A percentile compares a stretch with the other conserved stretches of the same genome.
Evolutionary conservation across 2,888 invertebrate species (phyloP).

Genomic region (Metalampra italica): DNA sequence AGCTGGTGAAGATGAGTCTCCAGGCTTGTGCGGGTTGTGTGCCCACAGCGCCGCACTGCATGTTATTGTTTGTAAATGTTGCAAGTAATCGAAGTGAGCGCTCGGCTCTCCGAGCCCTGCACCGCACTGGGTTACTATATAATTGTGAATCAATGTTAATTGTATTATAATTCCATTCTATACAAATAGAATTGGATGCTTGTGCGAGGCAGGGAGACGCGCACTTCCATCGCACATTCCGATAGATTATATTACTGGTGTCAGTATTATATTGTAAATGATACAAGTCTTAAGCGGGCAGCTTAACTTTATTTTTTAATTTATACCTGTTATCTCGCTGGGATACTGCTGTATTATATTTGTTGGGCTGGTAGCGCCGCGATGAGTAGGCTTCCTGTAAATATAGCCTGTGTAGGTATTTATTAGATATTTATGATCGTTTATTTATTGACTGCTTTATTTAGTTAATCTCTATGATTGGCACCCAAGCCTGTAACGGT

Average conservation of each 20-base stretch:
- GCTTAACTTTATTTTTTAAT: slow-evolving; percentile 75
- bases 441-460: slow-evolving; percentile 80
- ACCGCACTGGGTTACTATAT: slow-evolving; percentile 36
- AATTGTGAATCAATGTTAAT: slow-evolving; percentile 67
- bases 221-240: slow-evolving; percentile 62
- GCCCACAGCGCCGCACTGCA: slow-evolving; percentile 25
- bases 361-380: slow-evolving; percentile 71
- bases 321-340: slow-evolving; percentile 73
- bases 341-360: slow-evolving; percentile 77
- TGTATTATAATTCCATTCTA: slow-evolving; percentile 70
- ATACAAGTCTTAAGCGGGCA: slow-evolving; percentile 74
- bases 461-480: slow-evolving; percentile 66
- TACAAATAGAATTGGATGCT: slow-evolving; percentile 58
- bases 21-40: slow-evolving; percentile 2
- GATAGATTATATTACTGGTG: slow-evolving; percentile 72
- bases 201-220: slow-evolving; percentile 57
- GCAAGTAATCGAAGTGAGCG: slow-evolving; percentile 20
- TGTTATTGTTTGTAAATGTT: slow-evolving; percentile 64
- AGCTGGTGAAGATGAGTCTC: neutral
- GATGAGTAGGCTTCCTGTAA: slow-evolving; percentile 69
- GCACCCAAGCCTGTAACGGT: slow-evolving; percentile 61
- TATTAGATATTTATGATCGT: slow-evolving; percentile 80
- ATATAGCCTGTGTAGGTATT: slow-evolving; percentile 78
- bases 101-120: slow-evolving; percentile 23
- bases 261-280: slow-evolving; percentile 78